phyloP scores from a whole-genome alignment of 2,888 invertebrate genomes.

The Lochmaea crataegi region DNA sequence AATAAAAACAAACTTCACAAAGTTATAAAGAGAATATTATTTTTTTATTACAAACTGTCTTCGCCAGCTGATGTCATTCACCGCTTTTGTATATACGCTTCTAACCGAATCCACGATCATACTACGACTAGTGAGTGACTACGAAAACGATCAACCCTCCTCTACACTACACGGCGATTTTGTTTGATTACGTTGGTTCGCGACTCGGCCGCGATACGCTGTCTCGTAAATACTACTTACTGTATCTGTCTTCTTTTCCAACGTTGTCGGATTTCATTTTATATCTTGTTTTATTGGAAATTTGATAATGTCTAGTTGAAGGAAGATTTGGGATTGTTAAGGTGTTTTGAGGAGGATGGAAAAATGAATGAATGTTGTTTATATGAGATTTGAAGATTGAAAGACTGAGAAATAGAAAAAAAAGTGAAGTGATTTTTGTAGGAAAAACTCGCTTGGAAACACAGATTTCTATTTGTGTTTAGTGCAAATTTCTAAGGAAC shows the following conservation, averaged over 20 bases:
- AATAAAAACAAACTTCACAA: constrained; percentile 21
- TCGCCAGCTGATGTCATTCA: constrained; percentile 49
- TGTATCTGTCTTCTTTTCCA: constrained; percentile 39
- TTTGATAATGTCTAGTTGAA: not conserved
- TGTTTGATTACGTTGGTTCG: constrained; percentile 26
- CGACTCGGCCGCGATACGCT: constrained; percentile 37
- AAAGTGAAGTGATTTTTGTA: no score
- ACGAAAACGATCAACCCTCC: constrained; percentile 1
- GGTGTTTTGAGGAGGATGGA: no score
- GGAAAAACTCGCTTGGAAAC: no score
- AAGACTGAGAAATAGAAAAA: no score
- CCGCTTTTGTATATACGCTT: constrained; percentile 28
- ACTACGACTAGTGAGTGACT: constrained; percentile 14
- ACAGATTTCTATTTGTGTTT: no score
- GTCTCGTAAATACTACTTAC: constrained; percentile 41
- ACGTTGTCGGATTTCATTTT: not conserved
- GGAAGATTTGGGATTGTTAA: no score
- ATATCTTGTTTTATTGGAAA: not conserved
- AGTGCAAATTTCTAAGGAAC: no score
- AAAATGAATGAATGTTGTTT: no score
- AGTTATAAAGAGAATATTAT: constrained; percentile 5
- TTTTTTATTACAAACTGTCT: constrained; percentile 1
- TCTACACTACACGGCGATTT: not conserved
- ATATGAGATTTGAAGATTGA: no score
- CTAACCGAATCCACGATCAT: constrained; percentile 22